Conservation (phyloP, 2,888 invertebrate genomes). For the Caenorhabditis afra region DNA sequence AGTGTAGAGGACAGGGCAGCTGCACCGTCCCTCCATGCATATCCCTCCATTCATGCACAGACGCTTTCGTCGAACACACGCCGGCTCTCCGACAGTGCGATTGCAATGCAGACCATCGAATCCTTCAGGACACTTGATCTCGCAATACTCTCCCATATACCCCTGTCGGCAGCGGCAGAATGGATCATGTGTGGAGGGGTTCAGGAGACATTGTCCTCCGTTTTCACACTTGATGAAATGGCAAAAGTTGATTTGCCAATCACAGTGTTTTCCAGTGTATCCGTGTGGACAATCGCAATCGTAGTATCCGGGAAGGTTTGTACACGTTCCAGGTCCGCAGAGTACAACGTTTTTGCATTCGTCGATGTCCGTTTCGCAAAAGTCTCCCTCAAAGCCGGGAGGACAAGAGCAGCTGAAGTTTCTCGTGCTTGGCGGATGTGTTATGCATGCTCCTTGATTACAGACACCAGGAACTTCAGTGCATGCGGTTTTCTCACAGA, state of each 20-base stretch:
- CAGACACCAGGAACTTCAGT: constrained; percentile 87
- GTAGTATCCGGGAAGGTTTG: constrained; percentile 92
- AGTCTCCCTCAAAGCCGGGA: constrained; percentile 87
- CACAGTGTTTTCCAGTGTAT: constrained; percentile 83
- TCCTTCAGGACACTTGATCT: background rate
- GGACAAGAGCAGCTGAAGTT: constrained; percentile 95
- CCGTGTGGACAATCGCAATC: constrained; percentile 68
- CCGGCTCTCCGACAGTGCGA: background rate
- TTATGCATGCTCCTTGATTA: constrained; percentile 89
- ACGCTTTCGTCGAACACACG: background rate
- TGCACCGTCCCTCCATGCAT: constrained; percentile 51
- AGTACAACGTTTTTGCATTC: constrained; percentile 81
- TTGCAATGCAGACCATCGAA: background rate
- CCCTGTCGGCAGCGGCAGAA: background rate
- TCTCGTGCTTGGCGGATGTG: constrained; percentile 87
- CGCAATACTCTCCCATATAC: background rate
- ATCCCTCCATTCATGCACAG: background rate
- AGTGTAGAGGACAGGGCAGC: constrained; percentile 45
- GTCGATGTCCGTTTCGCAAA: constrained; percentile 91
- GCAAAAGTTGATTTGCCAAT: constrained; percentile 93
- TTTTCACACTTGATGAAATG: background rate
- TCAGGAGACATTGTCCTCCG: background rate
- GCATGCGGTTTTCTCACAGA: constrained; percentile 94
- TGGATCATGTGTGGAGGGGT: background rate
- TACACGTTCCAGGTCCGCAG: constrained; percentile 96